Conservation (phyloP, 2,113 vertebrate genomes). For the Hyla sarda region DNA sequence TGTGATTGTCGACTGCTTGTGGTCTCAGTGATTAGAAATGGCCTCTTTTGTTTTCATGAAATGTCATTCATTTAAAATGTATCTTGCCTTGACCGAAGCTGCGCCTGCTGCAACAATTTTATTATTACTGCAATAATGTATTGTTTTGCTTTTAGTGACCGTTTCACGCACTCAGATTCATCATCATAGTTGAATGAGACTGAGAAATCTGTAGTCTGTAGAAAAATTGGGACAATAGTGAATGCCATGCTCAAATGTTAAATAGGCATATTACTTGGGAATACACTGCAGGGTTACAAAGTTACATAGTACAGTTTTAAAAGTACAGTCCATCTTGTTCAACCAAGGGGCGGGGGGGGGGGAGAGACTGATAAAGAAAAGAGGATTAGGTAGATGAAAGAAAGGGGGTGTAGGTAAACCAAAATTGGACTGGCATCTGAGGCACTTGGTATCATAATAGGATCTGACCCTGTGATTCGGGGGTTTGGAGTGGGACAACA, state of each 20-base stretch:
- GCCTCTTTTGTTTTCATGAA: constrained; percentile 17
- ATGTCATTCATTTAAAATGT: constrained; percentile 21
- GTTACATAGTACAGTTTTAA: no score
- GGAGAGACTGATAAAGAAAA: no score
- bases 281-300: no score
- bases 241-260: background rate
- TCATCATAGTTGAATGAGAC: background rate
- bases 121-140: background rate
- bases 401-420: no score
- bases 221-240: background rate
- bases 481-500: no score
- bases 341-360: no score
- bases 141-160: background rate
- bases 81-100: constrained; percentile 4
- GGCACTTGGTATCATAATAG: no score
- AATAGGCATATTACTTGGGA: background rate
- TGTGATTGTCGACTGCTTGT: background rate
- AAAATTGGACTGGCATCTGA: no score
- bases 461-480: no score
- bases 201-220: background rate
- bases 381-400: no score
- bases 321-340: no score
- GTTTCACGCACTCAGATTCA: background rate
- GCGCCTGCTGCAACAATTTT: constrained; percentile 4
- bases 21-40: constrained; percentile 26